These are phyloP conservation scores for Bambusicola thoracicus DNA, from an alignment of 2,113 vertebrate genomes.

Conservation along the genomic window DNA sequence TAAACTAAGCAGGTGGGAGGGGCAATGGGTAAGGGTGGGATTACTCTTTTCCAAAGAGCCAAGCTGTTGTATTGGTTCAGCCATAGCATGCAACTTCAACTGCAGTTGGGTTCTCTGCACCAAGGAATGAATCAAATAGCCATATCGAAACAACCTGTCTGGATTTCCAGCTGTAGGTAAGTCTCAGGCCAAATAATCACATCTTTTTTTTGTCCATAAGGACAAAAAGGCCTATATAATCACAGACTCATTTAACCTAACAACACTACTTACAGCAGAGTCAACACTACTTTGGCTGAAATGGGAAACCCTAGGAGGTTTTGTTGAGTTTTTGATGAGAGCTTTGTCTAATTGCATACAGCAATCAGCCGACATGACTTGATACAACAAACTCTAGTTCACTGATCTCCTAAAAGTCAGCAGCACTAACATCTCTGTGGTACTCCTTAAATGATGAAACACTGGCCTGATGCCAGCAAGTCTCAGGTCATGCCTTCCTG, in stretches of 20 bases:
- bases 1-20: not conserved
- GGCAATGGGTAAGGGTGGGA: not conserved
- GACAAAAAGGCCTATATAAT: not conserved
- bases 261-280: too few species aligned
- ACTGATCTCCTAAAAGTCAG: not conserved
- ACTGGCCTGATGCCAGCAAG: not conserved
- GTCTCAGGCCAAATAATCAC: not conserved
- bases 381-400: not conserved
- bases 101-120: not conserved
- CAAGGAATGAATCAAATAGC: not conserved
- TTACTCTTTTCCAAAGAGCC: not conserved
- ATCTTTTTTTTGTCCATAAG: not conserved
- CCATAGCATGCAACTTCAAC: fast-evolving
- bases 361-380: not conserved
- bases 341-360: not conserved
- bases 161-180: not conserved
- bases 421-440: not conserved
- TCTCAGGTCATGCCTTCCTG: not conserved
- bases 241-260: not conserved
- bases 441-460: not conserved
- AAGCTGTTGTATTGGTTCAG: not conserved
- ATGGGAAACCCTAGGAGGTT: not conserved
- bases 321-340: not conserved
- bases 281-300: not conserved
- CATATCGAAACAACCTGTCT: not conserved